These are phyloP conservation scores for Corvus moneduloides DNA, from an alignment of 2,113 vertebrate species.

Conservation along the genomic window DNA sequence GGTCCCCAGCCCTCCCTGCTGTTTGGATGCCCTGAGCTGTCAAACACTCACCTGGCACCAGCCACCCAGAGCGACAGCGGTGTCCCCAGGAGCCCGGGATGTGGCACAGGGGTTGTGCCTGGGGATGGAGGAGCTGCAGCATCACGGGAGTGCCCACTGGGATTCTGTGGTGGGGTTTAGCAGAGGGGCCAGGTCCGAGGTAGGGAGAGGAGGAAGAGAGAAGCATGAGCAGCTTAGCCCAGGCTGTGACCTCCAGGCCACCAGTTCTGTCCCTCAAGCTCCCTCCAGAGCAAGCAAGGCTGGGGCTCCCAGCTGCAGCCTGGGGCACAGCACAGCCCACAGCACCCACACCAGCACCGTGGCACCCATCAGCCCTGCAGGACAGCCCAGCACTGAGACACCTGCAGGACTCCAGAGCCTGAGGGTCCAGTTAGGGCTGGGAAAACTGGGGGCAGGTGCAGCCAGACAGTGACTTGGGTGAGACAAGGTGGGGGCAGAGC, in stretches of 20 bases:
- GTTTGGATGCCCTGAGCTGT: background rate
- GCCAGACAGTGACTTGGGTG: fast-evolving
- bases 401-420: background rate
- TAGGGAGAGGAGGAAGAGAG: background rate
- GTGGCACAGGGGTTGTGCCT: background rate
- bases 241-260: background rate
- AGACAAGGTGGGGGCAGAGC: background rate
- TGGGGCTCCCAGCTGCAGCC: background rate
- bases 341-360: background rate
- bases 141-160: background rate
- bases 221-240: background rate
- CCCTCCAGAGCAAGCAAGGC: background rate
- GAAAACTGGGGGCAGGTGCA: background rate
- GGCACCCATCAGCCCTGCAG: background rate
- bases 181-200: background rate
- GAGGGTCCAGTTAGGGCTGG: background rate
- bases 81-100: fast-evolving
- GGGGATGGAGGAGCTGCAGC: background rate
- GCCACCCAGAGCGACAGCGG: background rate
- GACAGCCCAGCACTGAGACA: background rate
- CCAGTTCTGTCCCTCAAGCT: background rate
- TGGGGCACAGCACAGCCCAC: background rate
- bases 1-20: background rate
- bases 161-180: background rate
- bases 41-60: background rate